Evolutionary conservation across 92 coral and sea anemone species (phyloP).

Genomic region (Zoanthus sansibaricus): DNA sequence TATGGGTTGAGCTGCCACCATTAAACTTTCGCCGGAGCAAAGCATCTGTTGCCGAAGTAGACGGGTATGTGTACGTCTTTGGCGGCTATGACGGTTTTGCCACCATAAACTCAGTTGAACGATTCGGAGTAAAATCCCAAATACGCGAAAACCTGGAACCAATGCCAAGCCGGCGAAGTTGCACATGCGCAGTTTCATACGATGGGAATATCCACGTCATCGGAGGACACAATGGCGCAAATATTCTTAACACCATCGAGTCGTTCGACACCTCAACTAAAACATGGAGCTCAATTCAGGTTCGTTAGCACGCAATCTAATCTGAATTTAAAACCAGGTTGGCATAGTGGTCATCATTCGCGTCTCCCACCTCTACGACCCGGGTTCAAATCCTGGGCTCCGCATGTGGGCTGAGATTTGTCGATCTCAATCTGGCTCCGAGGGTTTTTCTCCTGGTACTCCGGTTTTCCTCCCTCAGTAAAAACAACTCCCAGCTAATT

Average conservation of each 20-base stretch:
- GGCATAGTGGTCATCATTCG: no score
- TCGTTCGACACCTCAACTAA: conserved; percentile 27
- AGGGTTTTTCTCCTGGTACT: no score
- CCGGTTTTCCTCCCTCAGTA: no score
- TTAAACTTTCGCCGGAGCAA: conserved; percentile 42
- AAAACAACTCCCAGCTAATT: no score
- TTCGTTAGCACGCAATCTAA: not conserved
- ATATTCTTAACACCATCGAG: conserved; percentile 35
- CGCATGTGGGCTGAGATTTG: no score
- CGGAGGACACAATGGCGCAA: conserved; percentile 45
- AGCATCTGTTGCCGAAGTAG: conserved; percentile 37
- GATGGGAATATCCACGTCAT: conserved; percentile 34
- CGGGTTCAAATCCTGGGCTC: no score
- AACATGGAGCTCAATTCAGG: conserved; percentile 46
- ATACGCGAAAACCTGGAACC: conserved; percentile 37
- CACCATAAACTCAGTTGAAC: conserved; percentile 42
- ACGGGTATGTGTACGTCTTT: conserved; percentile 29
- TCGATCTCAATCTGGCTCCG: no score
- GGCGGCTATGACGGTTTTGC: conserved; percentile 41
- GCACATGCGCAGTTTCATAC: conserved; percentile 44
- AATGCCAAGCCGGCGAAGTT: conserved; percentile 48
- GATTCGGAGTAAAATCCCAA: conserved; percentile 10
- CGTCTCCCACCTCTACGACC: no score
- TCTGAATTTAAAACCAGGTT: not conserved
- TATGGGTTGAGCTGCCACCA: conserved; percentile 36